These are phyloP conservation scores for Thymallus thymallus DNA, from an alignment of 2,113 vertebrate genomes.

Conservation along the genomic window DNA sequence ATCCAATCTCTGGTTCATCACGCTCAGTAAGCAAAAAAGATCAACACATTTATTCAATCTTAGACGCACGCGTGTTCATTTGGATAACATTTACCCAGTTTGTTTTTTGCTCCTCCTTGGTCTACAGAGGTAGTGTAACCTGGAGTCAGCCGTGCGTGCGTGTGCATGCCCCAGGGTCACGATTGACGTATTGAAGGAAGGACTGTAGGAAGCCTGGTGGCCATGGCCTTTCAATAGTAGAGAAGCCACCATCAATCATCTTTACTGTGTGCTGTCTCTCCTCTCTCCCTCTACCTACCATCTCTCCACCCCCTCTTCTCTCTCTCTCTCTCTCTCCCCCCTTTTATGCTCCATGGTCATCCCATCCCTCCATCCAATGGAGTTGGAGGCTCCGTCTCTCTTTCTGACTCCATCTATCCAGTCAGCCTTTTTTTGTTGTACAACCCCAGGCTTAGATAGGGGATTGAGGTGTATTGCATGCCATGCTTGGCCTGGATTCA, in stretches of 20 bases:
- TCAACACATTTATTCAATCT: neutral
- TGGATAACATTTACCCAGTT: neutral
- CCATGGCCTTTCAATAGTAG: constrained; percentile 57
- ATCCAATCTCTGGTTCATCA: constrained; percentile 48
- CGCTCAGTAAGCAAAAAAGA: constrained; percentile 2
- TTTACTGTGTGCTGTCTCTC: constrained; percentile 50
- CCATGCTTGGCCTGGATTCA: neutral
- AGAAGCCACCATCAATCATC: constrained; percentile 55
- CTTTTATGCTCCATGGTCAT: constrained; percentile 40
- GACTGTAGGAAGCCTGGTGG: constrained; percentile 42
- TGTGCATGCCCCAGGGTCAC: constrained; percentile 25
- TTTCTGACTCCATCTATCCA: neutral
- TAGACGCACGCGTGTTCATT: neutral
- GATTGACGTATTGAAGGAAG: constrained; percentile 45
- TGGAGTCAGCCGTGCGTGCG: neutral
- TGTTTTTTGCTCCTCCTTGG: neutral
- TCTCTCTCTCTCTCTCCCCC: neutral
- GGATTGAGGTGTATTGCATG: neutral
- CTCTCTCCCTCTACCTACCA: constrained; percentile 2
- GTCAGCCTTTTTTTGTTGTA: no score
- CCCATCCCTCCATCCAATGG: constrained; percentile 1
- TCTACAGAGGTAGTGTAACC: neutral
- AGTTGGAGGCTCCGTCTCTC: neutral
- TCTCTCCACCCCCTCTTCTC: constrained; percentile 18
- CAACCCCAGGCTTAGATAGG: neutral